Evolutionary conservation across 1,140 invertebrate genomes (phyloP), one percentile per base, ranked within the genome.

Genomic region (Eumeta japonica): DNA sequence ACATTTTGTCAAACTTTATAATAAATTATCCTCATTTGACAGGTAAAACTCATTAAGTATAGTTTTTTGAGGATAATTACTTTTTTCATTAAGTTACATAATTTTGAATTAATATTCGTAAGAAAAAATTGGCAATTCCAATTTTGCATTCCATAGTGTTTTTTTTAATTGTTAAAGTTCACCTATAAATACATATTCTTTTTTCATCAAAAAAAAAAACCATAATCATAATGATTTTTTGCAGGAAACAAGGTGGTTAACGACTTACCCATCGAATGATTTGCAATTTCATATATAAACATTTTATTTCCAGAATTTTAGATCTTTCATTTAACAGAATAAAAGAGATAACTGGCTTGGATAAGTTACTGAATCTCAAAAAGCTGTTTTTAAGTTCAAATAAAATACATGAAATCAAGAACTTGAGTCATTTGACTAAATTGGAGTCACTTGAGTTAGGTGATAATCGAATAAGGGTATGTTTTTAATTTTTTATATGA

Each of bases 281-380:
- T 14, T 11, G 19, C 10, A 24, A 31, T 14, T 16, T 13, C 9
- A 32, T 32, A 17, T 24, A 19, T 18, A 17, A 37, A 10, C 2
- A 20, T n/a, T 29, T 39, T 24, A 15, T 35, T 54, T 81, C 41
- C 68, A 94, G 91, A 58, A 78, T 88, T 39, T 75, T 99, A 34
- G 97, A 99, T 76, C 62, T 99, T 27, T 99, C 95, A n/a, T 98
- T 97, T 66, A 99, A 99, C 77, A 85, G 94, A 34, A 86, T 99
- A 9, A 85, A 81, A 51, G 86, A 90, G 68, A 94, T 99, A 43
- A 83, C 91, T 66, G 92, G 92, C 41, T 61, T 99, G 28, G 82
- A 87, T 1, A 83, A 83, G 27, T 76, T 98, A 43, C 56, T 63
- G 0, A 94, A 92, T 39, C 74, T 99, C 43, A 81, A 88, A 47